Conservation (phyloP, 1,140 invertebrate genomes). For the Popillia japonica region DNA sequence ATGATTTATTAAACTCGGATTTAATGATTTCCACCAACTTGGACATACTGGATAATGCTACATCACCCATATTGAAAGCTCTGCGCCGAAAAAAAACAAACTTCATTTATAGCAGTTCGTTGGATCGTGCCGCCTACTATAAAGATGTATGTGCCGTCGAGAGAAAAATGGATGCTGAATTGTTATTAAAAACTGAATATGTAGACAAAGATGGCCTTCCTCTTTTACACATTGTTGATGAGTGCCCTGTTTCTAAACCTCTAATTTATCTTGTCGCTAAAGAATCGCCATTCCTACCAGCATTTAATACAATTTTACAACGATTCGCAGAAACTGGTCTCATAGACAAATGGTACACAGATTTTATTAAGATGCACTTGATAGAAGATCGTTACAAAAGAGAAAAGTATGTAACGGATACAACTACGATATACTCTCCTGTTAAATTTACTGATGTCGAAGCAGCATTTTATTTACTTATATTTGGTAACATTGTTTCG, state of each 20-base stretch:
- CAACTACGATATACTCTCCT: background rate
- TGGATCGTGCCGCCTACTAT: constrained; percentile 37
- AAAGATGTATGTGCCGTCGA: constrained; percentile 42
- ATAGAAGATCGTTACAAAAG: constrained; percentile 13
- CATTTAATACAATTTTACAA: constrained; percentile 41
- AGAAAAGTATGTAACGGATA: background rate
- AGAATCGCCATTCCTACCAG: constrained; percentile 42
- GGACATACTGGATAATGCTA: constrained; percentile 47
- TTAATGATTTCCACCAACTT: constrained; percentile 52
- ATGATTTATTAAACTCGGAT: constrained; percentile 57
- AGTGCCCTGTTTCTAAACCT: constrained; percentile 59
- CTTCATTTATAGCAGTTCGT: background rate
- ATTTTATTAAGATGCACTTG: constrained; percentile 46
- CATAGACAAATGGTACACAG: constrained; percentile 53
- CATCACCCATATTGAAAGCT: constrained; percentile 28
- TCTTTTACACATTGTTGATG: constrained; percentile 57
- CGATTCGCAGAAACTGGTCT: constrained; percentile 41
- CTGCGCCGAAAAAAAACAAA: background rate
- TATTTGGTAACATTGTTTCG: background rate
- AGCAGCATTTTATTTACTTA: too few species aligned
- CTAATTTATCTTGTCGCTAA: constrained; percentile 48
- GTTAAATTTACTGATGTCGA: constrained; percentile 33
- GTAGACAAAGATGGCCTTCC: constrained; percentile 39
- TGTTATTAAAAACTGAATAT: constrained; percentile 40
- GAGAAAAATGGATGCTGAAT: constrained; percentile 35